These are phyloP conservation scores for Toxonevra muliebris DNA, from an alignment of 2,888 invertebrate species.

Conservation along the genomic window DNA sequence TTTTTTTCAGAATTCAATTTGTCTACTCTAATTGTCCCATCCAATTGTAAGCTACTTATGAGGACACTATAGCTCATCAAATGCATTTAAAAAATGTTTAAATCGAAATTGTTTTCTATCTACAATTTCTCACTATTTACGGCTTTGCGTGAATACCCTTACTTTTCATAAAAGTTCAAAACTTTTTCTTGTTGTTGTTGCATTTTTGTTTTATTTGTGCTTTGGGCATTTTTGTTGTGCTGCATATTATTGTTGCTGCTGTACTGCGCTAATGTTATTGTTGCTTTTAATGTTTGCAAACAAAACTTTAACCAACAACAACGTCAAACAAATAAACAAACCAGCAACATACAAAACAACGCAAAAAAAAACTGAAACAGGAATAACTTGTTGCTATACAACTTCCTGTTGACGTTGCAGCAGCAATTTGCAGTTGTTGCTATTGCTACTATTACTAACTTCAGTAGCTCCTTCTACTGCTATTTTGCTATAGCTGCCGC, in stretches of 20 bases:
- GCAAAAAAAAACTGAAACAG: background rate
- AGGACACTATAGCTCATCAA: no score
- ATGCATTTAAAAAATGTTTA: no score
- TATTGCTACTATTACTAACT: no score
- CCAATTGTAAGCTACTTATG: no score
- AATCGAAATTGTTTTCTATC: no score
- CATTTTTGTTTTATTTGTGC: background rate
- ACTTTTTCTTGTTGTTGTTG: background rate
- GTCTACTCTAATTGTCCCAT: no score
- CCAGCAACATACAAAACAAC: no score
- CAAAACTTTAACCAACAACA: no score
- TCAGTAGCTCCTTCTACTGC: background rate
- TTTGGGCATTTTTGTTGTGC: background rate
- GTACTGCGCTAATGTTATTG: conserved; percentile 4
- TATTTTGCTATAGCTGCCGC: background rate
- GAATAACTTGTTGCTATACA: conserved; percentile 26
- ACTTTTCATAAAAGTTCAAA: background rate
- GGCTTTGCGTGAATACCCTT: no score
- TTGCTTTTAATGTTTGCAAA: background rate
- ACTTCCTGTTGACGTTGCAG: background rate
- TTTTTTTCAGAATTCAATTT: no score
- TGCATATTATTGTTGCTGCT: background rate
- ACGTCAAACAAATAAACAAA: no score
- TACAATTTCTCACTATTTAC: no score
- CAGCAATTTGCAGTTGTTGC: background rate